Percentiles rank a stretch among this genome's conserved stretches.
These are phyloP conservation scores for Augochlorella aurata DNA, from an alignment of 2,888 invertebrate genomes.

Conservation along the genomic window DNA sequence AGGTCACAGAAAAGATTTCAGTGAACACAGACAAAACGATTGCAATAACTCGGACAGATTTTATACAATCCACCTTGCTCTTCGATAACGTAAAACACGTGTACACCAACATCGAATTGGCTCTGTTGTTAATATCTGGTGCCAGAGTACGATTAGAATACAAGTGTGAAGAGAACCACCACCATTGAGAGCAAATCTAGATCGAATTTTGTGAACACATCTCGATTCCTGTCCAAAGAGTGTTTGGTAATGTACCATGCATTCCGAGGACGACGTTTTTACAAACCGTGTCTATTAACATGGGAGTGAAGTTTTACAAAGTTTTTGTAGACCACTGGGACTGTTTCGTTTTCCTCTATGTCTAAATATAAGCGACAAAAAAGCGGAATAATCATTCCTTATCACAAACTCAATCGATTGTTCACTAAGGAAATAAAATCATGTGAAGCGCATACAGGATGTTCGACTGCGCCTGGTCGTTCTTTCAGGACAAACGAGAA, in stretches of 20 bases:
- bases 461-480: neutral
- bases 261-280: conserved; percentile 49
- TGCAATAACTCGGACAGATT: conserved; percentile 28
- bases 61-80: conserved; percentile 18
- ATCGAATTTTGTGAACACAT: conserved; percentile 38
- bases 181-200: conserved; percentile 54
- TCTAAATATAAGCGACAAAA: conserved; percentile 52
- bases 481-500: neutral
- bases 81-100: conserved; percentile 20
- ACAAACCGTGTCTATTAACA: conserved; percentile 28
- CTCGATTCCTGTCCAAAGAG: conserved; percentile 53
- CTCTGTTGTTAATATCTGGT: conserved; percentile 41
- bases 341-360: conserved; percentile 66
- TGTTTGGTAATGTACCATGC: conserved; percentile 68
- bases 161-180: conserved; percentile 57
- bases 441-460: conserved; percentile 44
- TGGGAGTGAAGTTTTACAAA: conserved; percentile 27
- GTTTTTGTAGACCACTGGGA: conserved; percentile 43
- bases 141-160: conserved; percentile 31
- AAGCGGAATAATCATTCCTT: conserved; percentile 57
- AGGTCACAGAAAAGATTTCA: conserved; percentile 21
- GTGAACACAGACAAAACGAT: conserved; percentile 30
- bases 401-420: conserved; percentile 33
- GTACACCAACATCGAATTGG: conserved; percentile 4
- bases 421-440: conserved; percentile 31